Percentiles rank a stretch among this genome's conserved stretches.
Conservation (phyloP, 1,140 invertebrate genomes). For the Polypedilum pembai region DNA sequence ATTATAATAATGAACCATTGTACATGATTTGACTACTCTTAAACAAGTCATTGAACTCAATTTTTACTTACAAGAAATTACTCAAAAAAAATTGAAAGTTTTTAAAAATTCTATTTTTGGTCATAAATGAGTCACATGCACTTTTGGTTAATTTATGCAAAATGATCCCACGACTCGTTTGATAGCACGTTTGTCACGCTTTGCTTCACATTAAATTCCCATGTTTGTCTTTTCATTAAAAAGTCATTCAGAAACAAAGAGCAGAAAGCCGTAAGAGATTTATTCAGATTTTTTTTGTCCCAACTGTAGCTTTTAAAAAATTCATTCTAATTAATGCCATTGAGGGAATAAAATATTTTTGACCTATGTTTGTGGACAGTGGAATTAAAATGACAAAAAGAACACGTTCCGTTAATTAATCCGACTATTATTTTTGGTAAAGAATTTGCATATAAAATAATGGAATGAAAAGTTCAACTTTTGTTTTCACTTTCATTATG, state of each 20-base stretch:
- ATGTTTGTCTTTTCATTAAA: no score
- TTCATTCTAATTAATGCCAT: background rate
- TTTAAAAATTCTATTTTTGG: no score
- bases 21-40: no score
- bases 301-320: no score
- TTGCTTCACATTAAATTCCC: background rate
- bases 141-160: background rate
- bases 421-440: background rate
- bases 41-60: no score
- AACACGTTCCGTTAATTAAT: slow-evolving; percentile 18
- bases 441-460: background rate
- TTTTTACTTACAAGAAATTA: no score
- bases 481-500: background rate
- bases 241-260: no score
- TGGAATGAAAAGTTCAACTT: background rate
- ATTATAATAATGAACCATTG: no score
- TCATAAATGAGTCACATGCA: no score
- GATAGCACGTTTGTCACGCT: background rate
- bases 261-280: no score
- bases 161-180: background rate
- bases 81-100: no score
- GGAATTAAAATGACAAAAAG: slow-evolving; percentile 9
- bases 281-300: no score
- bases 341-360: background rate
- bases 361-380: slow-evolving; percentile 3